Evolutionary conservation across 2,888 invertebrate species (phyloP), one percentile per base, ranked within the genome.

Genomic region (Noctua comes): DNA sequence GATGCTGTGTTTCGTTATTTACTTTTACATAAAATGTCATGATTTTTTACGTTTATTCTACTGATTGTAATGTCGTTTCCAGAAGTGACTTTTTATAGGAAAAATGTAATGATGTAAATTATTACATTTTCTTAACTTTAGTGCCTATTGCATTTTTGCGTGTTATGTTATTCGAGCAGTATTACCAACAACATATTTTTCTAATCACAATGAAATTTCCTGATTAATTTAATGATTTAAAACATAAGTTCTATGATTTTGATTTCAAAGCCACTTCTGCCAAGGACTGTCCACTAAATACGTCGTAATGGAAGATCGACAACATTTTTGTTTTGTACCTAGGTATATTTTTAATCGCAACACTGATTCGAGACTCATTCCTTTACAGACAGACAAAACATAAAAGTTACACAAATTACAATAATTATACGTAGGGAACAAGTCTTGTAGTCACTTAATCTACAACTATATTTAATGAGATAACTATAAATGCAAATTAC

Each of bases 401-500:
- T 93, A 94, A 92, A 83, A 92, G 84, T 91, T 88, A 93, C 88
- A 90, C 90, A 92, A 90, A 92, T 93, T 93, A 95, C 92, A 93
- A 90, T 91, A 91, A 92, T 90, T 93, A 93, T 91, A 93, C 92
- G 94, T 95, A 96, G 93, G 93, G 96, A 95, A 95, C 94, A 97
- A 96, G 96, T 96, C 97, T 97, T 97, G 94, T 95, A 94, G 94
- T 95, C 93, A 93, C 95, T 96, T 96, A 96, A 90, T 85, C 93
- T 94, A 95, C 91, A 91, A 91, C 92, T 96, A 96, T 93, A 95
- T 94, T 95, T 97, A 97, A 94, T 97, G 96, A 96, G 96, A 97
- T 96, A 96, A 92, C 95, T 96, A 96, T 97, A 97, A 97, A 97
- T 97, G 97, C 97, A 96, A 93, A 95, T 94, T 96, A 96, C 95